Conservation (phyloP, 1,140 invertebrate species). For the Cotesia vestalis region DNA sequence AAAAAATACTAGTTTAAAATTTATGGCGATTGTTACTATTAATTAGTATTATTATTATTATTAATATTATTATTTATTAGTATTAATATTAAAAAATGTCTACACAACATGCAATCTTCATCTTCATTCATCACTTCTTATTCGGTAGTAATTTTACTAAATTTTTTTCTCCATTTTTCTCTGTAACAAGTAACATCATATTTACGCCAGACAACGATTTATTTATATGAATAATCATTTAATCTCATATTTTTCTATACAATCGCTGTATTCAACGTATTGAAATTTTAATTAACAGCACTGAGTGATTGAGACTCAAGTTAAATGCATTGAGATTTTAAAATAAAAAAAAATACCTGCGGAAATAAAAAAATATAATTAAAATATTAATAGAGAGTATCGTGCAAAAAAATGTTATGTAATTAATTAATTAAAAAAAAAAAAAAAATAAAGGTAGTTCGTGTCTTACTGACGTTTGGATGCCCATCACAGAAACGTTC, state of each 20-base stretch:
- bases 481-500: slow-evolving; percentile 31
- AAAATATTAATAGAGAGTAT: background rate
- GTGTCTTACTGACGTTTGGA: slow-evolving; percentile 27
- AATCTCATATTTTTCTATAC: background rate
- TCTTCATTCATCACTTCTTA: slow-evolving; percentile 9
- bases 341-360: no score
- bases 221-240: slow-evolving; percentile 2
- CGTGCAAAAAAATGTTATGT: background rate
- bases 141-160: slow-evolving; percentile 8
- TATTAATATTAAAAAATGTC: slow-evolving; percentile 8
- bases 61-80: slow-evolving; percentile 7
- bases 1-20: slow-evolving; percentile 36
- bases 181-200: slow-evolving; percentile 26
- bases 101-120: slow-evolving; percentile 18
- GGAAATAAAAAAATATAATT: no score
- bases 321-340: no score
- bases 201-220: slow-evolving; percentile 16
- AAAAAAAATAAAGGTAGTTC: background rate
- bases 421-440: slow-evolving; percentile 8
- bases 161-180: slow-evolving; percentile 9
- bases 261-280: slow-evolving; percentile 7
- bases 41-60: background rate
- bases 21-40: slow-evolving; percentile 15
- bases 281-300: background rate
- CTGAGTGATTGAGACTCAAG: no score